phyloP scores from a whole-genome alignment of 1,140 invertebrate species.

The Stegodyphus dumicola region DNA sequence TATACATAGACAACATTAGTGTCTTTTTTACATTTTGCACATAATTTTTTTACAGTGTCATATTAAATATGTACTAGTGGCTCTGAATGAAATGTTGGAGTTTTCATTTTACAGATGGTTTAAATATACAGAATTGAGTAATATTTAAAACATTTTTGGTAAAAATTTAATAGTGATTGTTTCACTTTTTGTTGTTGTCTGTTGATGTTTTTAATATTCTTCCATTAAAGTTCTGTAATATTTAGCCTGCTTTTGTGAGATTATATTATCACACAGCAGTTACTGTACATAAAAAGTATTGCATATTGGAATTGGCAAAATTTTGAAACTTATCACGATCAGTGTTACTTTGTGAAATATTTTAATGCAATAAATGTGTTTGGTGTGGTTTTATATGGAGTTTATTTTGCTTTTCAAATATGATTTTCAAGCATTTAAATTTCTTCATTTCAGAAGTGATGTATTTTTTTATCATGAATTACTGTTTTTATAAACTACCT shows the following conservation, averaged over 20 bases:
- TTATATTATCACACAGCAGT: neutral
- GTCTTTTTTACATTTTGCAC: conserved; percentile 30
- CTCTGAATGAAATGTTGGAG: no score
- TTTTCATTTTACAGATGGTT: no score
- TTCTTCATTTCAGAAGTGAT: no score
- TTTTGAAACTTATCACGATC: neutral
- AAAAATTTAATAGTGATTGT: neutral
- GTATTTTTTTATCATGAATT: no score
- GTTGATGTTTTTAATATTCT: neutral
- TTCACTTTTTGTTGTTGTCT: neutral
- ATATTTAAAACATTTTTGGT: neutral
- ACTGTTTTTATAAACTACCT: no score
- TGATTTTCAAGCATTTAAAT: no score
- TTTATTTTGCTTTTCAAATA: neutral
- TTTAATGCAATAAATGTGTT: conserved; percentile 57
- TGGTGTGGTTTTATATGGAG: conserved; percentile 32
- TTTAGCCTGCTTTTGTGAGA: neutral
- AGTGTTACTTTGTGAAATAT: conserved; percentile 51
- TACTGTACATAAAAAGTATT: neutral
- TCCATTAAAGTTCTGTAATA: neutral
- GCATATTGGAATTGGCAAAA: neutral
- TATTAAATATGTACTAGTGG: no score
- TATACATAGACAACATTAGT: no score
- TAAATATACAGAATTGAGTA: no score
- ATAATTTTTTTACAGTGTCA: conserved; percentile 20